These are phyloP conservation scores for Tetrax tetrax DNA, from an alignment of 2,113 vertebrate genomes.

Conservation along the genomic window DNA sequence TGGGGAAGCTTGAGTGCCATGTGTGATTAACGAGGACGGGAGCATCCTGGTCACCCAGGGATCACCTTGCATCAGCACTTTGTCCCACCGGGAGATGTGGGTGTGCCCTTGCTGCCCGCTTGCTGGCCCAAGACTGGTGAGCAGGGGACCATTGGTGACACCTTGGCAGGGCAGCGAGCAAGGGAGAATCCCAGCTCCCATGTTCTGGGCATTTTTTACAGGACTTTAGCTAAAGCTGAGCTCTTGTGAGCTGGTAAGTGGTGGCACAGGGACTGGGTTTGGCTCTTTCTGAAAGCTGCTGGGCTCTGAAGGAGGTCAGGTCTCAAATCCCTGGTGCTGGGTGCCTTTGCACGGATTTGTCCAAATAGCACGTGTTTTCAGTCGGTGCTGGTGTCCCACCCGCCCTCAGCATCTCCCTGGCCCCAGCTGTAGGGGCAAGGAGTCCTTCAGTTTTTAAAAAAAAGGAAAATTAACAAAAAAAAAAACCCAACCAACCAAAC, in stretches of 20 bases:
- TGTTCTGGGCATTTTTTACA: neutral
- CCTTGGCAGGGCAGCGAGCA: rapidly evolving
- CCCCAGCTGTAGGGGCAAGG: neutral
- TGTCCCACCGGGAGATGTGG: neutral
- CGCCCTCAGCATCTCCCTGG: neutral
- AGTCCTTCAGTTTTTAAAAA: neutral
- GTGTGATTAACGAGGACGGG: rapidly evolving
- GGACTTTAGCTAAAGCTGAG: rapidly evolving
- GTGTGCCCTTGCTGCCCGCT: neutral
- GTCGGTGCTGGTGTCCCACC: neutral
- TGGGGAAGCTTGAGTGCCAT: neutral
- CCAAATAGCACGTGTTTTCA: neutral
- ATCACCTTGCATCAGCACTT: neutral
- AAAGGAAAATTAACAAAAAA: rapidly evolving
- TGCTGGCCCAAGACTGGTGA: neutral
- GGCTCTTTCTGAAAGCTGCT: neutral
- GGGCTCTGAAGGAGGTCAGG: neutral
- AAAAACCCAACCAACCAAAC: too few relatives aligned
- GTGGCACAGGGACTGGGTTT: neutral
- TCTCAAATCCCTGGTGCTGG: neutral
- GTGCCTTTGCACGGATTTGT: neutral
- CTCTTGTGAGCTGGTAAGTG: neutral
- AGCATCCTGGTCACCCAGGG: rapidly evolving
- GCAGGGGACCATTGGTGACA: neutral
- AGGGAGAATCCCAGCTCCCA: neutral